Evolutionary conservation across 2,797 vertebrate species (phyloP), one percentile per base, ranked within the genome.

Genomic region (Leucoraja ocellata): DNA sequence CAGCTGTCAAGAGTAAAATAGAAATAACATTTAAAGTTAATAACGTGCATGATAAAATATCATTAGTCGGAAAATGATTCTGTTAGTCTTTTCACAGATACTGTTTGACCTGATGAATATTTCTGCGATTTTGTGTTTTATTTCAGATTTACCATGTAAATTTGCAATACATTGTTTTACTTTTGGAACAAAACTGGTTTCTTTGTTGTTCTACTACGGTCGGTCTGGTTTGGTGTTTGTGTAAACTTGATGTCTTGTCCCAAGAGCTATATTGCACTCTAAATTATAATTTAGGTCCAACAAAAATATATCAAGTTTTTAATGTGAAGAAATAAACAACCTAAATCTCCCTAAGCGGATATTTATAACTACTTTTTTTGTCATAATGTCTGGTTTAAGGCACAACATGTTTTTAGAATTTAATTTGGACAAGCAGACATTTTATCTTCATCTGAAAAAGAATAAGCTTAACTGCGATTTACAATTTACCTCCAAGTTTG

Each of bases 251-350:
- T 61, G 63, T 88, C 84, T 88, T 9, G 16, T 36, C 84, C 63
- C 61, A 68, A 88, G n/a, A 88, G 63, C n/a, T 65, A 28, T 58
- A 13, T 58, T n/a, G 54, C 14, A 88, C n/a, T 68, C n/a, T 18
- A 92, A 76, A 10, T 58, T 92, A 92, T 92, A 91, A 91, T 74
- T 91, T 91, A 76, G 68, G 13, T 46, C 90, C 23, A 76, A 54
- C 68, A 92, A 92, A 74, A 92, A 92, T 76, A 92, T 74, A 91
- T 46, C 36, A 54, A 54, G 39, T n/a, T 92, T 74, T 28, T 39
- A 92, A 92, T 58, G 71, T 76, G 61, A 88, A 74, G 32, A 76
- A 92, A 74, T 54, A 74, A 92, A 74, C 71, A 46, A 92, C n/a
- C 73, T 76, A 92, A 92, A 54, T 92, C 28, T 76, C 68, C 11